Base-by-base conservation (phyloP, 1,140 invertebrate genomes). In the Macrotrachela quadricornifera region DNA sequence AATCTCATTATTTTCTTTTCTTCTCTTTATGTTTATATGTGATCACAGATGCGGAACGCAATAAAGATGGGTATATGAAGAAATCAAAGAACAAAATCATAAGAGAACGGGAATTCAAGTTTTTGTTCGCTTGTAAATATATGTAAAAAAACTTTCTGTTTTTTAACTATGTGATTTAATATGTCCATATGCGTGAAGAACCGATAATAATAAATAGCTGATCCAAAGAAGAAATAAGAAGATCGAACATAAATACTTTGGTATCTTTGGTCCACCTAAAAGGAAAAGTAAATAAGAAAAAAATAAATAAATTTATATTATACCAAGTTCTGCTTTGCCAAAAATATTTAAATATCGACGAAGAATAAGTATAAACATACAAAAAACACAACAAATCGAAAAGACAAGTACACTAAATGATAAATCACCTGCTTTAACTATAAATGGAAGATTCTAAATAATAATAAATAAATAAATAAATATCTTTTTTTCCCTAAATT, bases 331-430 rank as follows among this genome's bases (percentile, higher is more conserved):
- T n/a, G 69, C 75, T 49, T 70, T 69, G 12, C 77, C 77, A 58
- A 76, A 76, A 13, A 69, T 21, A 0, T 55, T 39, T 4, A 74
- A 21, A 51, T 63, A 70, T 56, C 77, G 62, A 55, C 77, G 61
- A 2, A 67, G n/a, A 16, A 78, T 51, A 0, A 79, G 55, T 4
- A 78, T 38, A 1, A 57, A 55, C 9, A 78, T 64, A 18, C 71
- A 69, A 3, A 74, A 16, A 21, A 76, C 46, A 6, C 75, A 68
- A 42, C 67, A 65, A 3, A 73, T 63, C 1, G 74, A 69, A 61
- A 75, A 79, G 39, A 78, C 59, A 0, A 71, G 61, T 6, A 79
- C 76, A 58, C 74, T 77, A 64, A 78, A 78, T 10, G 69, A 69
- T 8, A 79, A 62, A 44, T 63, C 60, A n/a, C 73, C 76, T 4